Percentiles rank a stretch among this genome's conserved stretches.
phyloP scores from a whole-genome alignment of 2,797 vertebrate genomes.

The Taeniopygia guttata region DNA sequence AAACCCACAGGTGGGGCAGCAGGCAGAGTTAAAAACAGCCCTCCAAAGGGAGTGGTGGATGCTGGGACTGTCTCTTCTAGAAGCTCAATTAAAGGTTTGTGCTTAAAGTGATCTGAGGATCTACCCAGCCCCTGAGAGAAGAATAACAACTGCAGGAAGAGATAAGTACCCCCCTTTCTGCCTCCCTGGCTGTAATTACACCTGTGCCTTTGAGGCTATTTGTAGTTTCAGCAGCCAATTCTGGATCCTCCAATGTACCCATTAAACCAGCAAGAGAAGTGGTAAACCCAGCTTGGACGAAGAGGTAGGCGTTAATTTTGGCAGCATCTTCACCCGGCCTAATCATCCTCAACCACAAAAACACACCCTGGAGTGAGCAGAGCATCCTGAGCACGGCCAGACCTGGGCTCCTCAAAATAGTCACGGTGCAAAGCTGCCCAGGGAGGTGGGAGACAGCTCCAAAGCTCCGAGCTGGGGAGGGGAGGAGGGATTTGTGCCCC shows the following conservation, averaged over 20 bases:
- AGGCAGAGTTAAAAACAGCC: constrained; percentile 24
- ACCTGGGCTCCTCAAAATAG: background rate
- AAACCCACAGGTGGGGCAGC: constrained; percentile 4
- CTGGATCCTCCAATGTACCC: constrained; percentile 31
- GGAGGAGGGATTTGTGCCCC: background rate
- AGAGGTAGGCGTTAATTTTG: constrained; percentile 37
- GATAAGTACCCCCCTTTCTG: background rate
- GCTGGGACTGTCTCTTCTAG: constrained; percentile 5
- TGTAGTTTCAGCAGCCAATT: constrained; percentile 60
- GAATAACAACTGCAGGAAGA: constrained; percentile 14
- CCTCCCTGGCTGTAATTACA: constrained; percentile 63
- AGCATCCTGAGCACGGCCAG: background rate
- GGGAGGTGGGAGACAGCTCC: background rate
- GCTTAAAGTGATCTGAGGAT: constrained; percentile 2
- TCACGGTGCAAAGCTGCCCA: background rate
- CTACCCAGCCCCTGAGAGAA: background rate
- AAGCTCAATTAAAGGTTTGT: constrained; percentile 13
- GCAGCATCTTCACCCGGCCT: background rate
- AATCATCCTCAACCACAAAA: constrained; percentile 18
- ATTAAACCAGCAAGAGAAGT: constrained; percentile 53
- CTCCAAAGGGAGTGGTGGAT: background rate
- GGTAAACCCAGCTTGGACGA: constrained; percentile 9
- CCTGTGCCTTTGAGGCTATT: constrained; percentile 50
- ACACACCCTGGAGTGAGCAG: background rate
- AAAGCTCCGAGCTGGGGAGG: background rate